Evolutionary conservation across 2,888 invertebrate species (phyloP).

Genomic region (Margaritifera margaritifera): DNA sequence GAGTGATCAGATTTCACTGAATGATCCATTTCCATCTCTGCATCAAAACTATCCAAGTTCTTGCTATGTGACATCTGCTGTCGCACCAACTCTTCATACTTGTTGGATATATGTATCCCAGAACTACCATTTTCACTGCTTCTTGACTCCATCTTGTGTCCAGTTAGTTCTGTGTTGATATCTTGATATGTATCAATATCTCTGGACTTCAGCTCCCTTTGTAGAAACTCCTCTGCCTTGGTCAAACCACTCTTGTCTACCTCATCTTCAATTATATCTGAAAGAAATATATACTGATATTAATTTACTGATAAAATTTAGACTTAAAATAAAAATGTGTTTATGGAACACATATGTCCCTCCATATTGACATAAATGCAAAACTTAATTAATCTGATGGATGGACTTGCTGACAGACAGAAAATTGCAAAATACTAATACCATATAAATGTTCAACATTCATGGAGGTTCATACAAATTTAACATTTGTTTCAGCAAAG

Average conservation of each 20-base stretch:
- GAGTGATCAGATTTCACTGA: constrained; percentile 29
- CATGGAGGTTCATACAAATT: no score
- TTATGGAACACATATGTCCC: background rate
- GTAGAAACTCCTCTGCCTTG: constrained; percentile 37
- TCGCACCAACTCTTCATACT: constrained; percentile 51
- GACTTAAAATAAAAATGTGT: background rate
- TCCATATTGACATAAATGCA: no score
- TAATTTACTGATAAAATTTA: background rate
- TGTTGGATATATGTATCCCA: constrained; percentile 39
- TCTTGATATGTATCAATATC: constrained; percentile 21
- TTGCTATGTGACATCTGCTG: constrained; percentile 46
- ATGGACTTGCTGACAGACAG: no score
- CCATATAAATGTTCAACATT: no score
- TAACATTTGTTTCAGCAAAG: no score
- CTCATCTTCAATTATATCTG: constrained; percentile 55
- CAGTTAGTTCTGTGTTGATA: constrained; percentile 13
- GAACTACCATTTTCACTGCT: constrained; percentile 7
- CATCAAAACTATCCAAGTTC: constrained; percentile 4
- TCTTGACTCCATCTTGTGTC: constrained; percentile 4
- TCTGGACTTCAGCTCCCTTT: constrained; percentile 21
- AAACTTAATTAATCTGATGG: no score
- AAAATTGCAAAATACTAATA: no score
- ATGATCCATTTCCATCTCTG: constrained; percentile 11
- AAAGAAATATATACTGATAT: constrained; percentile 16
- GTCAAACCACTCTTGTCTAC: constrained; percentile 26